A percentile compares a stretch with the other conserved stretches of the same genome.
Conservation (phyloP, 2,797 vertebrate species). For the Sebastes diaconus region DNA sequence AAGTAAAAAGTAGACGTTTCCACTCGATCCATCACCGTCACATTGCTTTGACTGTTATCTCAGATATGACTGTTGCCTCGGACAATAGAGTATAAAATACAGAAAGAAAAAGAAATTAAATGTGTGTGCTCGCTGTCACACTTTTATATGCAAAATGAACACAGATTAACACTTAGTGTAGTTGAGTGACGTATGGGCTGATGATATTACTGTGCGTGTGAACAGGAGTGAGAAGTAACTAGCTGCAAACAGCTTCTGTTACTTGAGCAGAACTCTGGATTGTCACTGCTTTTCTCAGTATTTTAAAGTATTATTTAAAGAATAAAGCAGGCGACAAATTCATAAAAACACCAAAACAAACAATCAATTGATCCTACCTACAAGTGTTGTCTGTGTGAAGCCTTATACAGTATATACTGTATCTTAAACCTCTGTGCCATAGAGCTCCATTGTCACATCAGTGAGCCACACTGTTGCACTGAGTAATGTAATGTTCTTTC, state of each 20-base stretch:
- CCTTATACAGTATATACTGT: neutral
- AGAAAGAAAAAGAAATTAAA: conserved; percentile 54
- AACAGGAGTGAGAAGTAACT: neutral
- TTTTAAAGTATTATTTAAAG: neutral
- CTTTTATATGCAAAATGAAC: conserved; percentile 1
- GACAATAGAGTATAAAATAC: conserved; percentile 23
- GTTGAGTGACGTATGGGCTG: neutral
- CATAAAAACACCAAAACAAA: neutral
- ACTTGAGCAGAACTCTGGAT: neutral
- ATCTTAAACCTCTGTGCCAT: neutral
- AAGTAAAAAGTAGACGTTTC: neutral
- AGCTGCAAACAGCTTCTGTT: neutral
- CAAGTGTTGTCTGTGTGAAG: neutral
- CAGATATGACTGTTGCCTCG: conserved; percentile 40
- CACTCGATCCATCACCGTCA: neutral
- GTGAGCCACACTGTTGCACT: neutral
- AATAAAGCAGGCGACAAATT: neutral
- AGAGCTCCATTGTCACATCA: neutral
- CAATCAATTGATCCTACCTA: neutral
- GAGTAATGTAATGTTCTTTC: neutral
- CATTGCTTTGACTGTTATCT: neutral
- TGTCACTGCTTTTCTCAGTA: neutral
- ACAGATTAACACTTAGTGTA: neutral
- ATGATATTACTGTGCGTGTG: neutral
- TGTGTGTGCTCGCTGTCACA: neutral